Conservation (phyloP, 2,113 vertebrate genomes). For the Aptenodytes forsteri region DNA sequence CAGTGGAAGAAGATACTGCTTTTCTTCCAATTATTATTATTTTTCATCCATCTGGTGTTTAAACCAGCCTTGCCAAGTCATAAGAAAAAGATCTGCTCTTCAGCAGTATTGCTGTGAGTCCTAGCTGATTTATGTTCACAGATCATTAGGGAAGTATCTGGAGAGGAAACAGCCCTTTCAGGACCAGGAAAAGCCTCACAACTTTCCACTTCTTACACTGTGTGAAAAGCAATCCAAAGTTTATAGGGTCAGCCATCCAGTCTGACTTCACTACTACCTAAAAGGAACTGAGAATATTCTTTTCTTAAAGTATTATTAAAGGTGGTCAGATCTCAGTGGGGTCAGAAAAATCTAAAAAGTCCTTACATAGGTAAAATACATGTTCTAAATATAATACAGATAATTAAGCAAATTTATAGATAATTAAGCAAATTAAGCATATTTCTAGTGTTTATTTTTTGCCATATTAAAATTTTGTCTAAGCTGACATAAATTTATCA, state of each 20-base stretch:
- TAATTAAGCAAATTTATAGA: not conserved
- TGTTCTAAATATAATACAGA: not conserved
- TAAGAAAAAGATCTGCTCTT: not conserved
- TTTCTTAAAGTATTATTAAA: not conserved
- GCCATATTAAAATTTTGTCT: not conserved
- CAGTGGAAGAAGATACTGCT: constrained; percentile 1
- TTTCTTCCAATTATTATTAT: constrained; percentile 32
- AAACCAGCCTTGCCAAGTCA: constrained; percentile 20
- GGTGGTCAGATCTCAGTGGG: not conserved
- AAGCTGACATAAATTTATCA: not conserved
- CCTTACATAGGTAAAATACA: not conserved
- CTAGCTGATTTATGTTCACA: not conserved
- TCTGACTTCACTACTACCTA: not conserved
- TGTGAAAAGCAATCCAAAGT: not conserved
- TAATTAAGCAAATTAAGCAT: not conserved
- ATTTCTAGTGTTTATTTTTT: not conserved
- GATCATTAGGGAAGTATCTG: not conserved
- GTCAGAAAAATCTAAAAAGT: not conserved
- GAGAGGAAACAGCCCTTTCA: not conserved
- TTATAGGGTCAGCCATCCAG: not conserved
- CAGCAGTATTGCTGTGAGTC: not conserved
- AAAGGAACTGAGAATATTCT: not conserved
- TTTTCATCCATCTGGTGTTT: constrained; percentile 52
- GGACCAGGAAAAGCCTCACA: not conserved
- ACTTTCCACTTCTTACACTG: not conserved